Evolutionary conservation across 2,113 vertebrate genomes (phyloP), one percentile per base, ranked within the genome.

Genomic region (Paralichthys olivaceus): DNA sequence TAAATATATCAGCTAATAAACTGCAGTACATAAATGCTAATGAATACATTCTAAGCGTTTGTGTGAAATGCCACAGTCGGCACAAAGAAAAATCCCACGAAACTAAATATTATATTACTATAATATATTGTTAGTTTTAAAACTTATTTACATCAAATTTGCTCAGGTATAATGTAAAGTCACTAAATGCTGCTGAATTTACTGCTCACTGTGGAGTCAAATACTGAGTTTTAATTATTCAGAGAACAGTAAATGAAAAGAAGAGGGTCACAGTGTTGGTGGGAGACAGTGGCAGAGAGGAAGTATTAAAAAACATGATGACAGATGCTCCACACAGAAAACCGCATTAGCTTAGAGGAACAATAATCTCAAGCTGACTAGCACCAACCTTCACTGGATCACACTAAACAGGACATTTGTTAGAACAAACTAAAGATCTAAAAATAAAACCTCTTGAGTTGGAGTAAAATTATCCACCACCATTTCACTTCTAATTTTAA

Each of bases 311-410:
- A 47, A n/a, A 20, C 19, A 26, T 6, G 11, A 49, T 57, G 59
- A 76, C 60, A 40, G 59, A 58, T 47, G 22, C 19, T 17, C 7
- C 6, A 5, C 28, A 64, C 64, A 69, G 69, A 29, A 76, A 76
- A 61, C 61, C 49, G 61, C 28, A 65, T 32, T 5, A 32, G 3
- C 2, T 23, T 25, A 61, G 4, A 26, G 1, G 5, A 64, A 40
- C 4, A 40, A 32, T 12, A 12, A 20, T 40, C 7, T 7, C 19
- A 26, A 13, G n/a, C 0, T 34, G n/a, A 47, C 19, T 0, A 1
- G 13, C 0, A 8, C 5, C 11, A 49, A 4, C 11, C 28, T 19
- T 5, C 6, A 14, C n/a, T 7, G 20, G 13, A 9, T 15, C 53
- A 69, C 60, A 45, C 4, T 20, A 1, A 4, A 47, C 26, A 54